phyloP scores from a whole-genome alignment of 2,113 vertebrate genomes.

The Rhombomys opimus region DNA sequence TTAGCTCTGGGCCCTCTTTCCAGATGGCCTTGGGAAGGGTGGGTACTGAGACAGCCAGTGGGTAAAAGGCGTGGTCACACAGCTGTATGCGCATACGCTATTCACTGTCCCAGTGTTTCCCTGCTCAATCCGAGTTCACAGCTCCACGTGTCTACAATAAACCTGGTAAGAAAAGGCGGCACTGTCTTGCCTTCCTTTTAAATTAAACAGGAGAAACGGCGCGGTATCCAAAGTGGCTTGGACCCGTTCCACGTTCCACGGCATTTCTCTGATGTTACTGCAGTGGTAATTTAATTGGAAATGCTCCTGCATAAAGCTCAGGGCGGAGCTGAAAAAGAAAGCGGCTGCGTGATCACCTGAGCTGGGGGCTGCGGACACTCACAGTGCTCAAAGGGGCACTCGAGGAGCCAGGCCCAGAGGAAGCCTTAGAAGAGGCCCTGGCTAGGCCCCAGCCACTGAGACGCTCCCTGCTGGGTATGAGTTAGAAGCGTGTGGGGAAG shows the following conservation, averaged over 20 bases:
- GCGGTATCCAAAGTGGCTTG: neutral
- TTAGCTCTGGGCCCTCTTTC: neutral
- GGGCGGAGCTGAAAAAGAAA: neutral
- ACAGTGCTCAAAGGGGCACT: fast-evolving
- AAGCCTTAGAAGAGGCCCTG: neutral
- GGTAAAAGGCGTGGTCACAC: neutral
- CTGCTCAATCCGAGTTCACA: neutral
- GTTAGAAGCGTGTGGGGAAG: too few species aligned
- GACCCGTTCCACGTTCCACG: neutral
- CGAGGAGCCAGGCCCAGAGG: neutral
- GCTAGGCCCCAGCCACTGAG: neutral
- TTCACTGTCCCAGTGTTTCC: neutral
- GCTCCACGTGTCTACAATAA: neutral
- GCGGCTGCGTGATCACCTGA: neutral
- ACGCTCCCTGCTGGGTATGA: neutral
- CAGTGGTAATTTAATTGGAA: neutral
- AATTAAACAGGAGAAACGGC: neutral
- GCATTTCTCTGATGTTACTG: neutral
- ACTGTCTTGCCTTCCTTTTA: neutral
- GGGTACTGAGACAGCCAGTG: neutral
- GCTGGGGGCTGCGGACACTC: fast-evolving
- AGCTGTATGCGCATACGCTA: fast-evolving
- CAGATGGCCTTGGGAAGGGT: neutral
- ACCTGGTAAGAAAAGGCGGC: neutral
- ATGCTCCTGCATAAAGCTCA: neutral